phyloP scores from a whole-genome alignment of 2,888 invertebrate species.

The Agrochola litura region DNA sequence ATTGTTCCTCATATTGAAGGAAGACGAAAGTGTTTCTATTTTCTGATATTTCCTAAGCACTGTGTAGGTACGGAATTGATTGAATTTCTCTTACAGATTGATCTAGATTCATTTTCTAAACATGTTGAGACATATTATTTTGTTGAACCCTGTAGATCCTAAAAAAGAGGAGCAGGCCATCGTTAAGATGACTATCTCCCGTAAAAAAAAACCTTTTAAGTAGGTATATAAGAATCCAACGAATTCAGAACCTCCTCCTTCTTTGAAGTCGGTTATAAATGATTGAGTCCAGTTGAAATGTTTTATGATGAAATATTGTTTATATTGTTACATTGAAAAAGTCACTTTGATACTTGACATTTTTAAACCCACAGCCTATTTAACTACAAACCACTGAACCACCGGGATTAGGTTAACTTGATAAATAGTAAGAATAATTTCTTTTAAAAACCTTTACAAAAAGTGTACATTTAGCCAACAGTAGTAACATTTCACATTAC shows the following conservation, averaged over 20 bases:
- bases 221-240: background rate
- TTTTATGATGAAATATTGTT: background rate
- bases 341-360: background rate
- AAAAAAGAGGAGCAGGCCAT: too few relatives aligned
- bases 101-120: slow-evolving; percentile 16
- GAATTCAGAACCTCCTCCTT: background rate
- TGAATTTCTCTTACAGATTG: slow-evolving; percentile 32
- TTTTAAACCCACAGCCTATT: background rate
- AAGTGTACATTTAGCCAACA: too few relatives aligned
- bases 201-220: background rate
- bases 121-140: background rate
- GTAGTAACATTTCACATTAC: too few relatives aligned
- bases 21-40: slow-evolving; percentile 25
- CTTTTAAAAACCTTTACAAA: too few relatives aligned
- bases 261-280: too few relatives aligned
- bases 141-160: background rate
- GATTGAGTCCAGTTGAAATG: background rate
- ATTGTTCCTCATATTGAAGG: slow-evolving; percentile 44
- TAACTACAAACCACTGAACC: background rate
- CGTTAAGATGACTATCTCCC: background rate
- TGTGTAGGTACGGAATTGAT: slow-evolving; percentile 33
- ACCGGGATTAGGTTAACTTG: background rate
- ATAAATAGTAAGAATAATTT: background rate
- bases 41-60: slow-evolving; percentile 29
- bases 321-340: background rate